A percentile compares a stretch with the other conserved stretches of the same genome.
These are phyloP conservation scores for Aethina tumida DNA, from an alignment of 1,140 invertebrate genomes.

Conservation along the genomic window DNA sequence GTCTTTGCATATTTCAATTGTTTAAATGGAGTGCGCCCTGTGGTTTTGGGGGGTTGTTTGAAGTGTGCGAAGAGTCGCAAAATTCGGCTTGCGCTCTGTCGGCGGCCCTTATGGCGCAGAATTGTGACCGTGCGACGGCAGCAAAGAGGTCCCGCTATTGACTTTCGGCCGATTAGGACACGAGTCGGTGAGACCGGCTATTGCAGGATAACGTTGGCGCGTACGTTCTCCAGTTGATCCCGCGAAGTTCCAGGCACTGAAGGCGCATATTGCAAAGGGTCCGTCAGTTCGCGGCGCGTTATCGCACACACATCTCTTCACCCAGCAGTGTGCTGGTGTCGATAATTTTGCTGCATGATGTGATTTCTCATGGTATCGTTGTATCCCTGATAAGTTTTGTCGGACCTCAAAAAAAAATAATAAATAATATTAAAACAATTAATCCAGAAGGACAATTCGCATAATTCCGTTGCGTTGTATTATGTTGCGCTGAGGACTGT, in stretches of 20 bases:
- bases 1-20: constrained; percentile 8
- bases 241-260: constrained; percentile 23
- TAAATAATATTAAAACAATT: too few species aligned
- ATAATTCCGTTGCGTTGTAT: constrained; percentile 6
- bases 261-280: constrained; percentile 23
- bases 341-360: constrained; percentile 22
- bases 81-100: constrained; percentile 23
- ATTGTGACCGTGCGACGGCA: constrained; percentile 18
- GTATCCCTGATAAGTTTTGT: too few species aligned
- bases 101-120: constrained; percentile 26
- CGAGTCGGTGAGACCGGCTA: constrained; percentile 22
- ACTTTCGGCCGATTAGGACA: constrained; percentile 16
- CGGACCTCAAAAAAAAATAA: too few species aligned
- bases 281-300: constrained; percentile 11
- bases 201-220: constrained; percentile 11
- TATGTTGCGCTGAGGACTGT: constrained; percentile 13
- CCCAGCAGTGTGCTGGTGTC: too few species aligned
- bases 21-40: too few species aligned
- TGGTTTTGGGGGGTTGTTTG: too few species aligned
- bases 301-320: constrained; percentile 2
- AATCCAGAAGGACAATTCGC: too few species aligned
- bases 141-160: constrained; percentile 19
- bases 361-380: constrained; percentile 9
- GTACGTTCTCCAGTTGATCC: constrained; percentile 12
- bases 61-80: constrained; percentile 6